A percentile compares a stretch with the other conserved stretches of the same genome.
Conservation (phyloP, 2,888 invertebrate genomes). For the Gymnosoma rotundatum region DNA sequence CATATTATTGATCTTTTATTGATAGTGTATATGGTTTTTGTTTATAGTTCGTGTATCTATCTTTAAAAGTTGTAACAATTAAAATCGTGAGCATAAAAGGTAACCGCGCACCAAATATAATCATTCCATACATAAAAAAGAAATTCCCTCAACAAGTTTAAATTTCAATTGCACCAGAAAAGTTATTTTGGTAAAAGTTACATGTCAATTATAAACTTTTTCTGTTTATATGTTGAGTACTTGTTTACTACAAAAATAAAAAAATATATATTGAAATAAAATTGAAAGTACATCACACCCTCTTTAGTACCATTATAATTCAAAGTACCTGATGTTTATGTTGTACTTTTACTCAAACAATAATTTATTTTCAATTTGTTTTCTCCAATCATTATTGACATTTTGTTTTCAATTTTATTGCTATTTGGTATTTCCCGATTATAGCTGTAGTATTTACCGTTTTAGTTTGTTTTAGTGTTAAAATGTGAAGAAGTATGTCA, state of each 20-base stretch:
- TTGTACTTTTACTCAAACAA: slow-evolving; percentile 1
- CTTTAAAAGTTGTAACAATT: neutral
- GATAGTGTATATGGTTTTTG: neutral
- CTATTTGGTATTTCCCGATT: slow-evolving; percentile 22
- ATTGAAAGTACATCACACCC: slow-evolving; percentile 30
- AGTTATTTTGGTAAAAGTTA: neutral
- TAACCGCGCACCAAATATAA: neutral
- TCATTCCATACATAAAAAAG: neutral
- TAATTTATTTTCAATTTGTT: neutral
- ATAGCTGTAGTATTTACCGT: slow-evolving; percentile 43
- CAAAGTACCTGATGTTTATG: neutral
- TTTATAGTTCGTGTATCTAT: neutral
- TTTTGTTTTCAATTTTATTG: neutral
- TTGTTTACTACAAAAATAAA: slow-evolving; percentile 17
- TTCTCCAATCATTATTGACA: slow-evolving; percentile 30
- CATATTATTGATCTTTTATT: slow-evolving; percentile 62
- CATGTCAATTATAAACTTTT: slow-evolving; percentile 39
- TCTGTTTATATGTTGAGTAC: neutral
- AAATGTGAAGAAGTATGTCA: slow-evolving; percentile 53
- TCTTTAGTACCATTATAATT: slow-evolving; percentile 2
- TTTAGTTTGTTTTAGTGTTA: neutral
- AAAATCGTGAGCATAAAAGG: neutral
- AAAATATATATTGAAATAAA: neutral
- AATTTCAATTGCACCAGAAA: neutral
- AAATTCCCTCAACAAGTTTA: neutral